These are phyloP conservation scores for Carapus acus DNA, from an alignment of 2,797 vertebrate genomes.

Conservation along the genomic window DNA sequence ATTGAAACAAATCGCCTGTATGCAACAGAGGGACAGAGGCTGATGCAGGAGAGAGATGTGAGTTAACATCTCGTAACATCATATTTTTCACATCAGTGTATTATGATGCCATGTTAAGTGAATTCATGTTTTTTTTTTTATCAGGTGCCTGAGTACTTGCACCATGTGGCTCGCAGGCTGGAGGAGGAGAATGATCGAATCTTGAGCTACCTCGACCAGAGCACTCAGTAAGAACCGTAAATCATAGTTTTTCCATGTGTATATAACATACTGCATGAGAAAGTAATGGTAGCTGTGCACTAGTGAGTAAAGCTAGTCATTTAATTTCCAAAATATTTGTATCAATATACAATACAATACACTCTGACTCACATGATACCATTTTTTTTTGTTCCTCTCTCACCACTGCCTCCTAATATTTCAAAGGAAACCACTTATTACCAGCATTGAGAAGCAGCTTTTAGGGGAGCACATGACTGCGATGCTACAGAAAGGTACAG, in stretches of 20 bases:
- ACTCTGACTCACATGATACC: too few species aligned
- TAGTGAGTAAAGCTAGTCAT: too few species aligned
- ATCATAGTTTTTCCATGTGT: too few species aligned
- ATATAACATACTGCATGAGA: too few species aligned
- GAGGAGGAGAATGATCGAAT: slow-evolving; percentile 98
- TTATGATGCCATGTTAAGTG: too few species aligned
- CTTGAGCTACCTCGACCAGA: slow-evolving; percentile 98
- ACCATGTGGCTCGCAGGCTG: slow-evolving; percentile 95
- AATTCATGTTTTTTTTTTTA: slow-evolving; percentile 28
- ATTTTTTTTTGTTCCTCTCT: too few species aligned
- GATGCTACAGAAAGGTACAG: slow-evolving; percentile 94
- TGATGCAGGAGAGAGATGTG: slow-evolving; percentile 99
- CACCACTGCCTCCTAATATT: slow-evolving; percentile 27
- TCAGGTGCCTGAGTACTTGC: slow-evolving; percentile 97
- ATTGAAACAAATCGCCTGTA: slow-evolving; percentile 94
- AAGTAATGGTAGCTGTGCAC: too few species aligned
- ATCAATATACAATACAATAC: too few species aligned
- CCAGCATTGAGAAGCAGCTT: slow-evolving; percentile 96
- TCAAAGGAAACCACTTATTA: slow-evolving; percentile 91
- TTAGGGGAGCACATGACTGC: slow-evolving; percentile 97
- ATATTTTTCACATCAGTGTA: too few species aligned
- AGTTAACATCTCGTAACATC: slow-evolving; percentile 25
- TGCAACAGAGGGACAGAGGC: slow-evolving; percentile 92
- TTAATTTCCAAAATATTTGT: too few species aligned
- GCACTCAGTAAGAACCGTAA: slow-evolving; percentile 88